Evolutionary conservation across 2,888 invertebrate genomes (phyloP).

Genomic region (Chesias legatella): DNA sequence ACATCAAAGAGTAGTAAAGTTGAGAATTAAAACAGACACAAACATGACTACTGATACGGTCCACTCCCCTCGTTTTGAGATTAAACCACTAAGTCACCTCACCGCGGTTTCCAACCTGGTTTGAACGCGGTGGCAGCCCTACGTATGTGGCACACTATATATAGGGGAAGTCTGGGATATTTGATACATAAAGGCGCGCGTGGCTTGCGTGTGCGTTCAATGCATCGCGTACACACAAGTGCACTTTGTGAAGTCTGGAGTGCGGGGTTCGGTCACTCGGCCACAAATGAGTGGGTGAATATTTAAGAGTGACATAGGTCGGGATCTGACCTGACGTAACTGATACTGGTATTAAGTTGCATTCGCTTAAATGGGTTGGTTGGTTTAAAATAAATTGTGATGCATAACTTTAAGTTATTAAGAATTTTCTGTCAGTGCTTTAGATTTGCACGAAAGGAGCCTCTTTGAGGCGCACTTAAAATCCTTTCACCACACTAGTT

Average conservation of each 20-base stretch:
- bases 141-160: conserved; percentile 15
- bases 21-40: background rate
- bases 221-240: conserved; percentile 22
- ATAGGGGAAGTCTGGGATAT: conserved; percentile 46
- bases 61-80: conserved; percentile 9
- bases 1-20: too few species aligned
- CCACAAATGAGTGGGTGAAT: conserved; percentile 40
- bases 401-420: too few species aligned
- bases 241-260: conserved; percentile 34
- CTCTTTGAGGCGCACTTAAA: too few species aligned
- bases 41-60: conserved; percentile 1
- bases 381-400: too few species aligned
- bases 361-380: too few species aligned
- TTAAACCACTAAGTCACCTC: conserved; percentile 17
- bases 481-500: too few species aligned
- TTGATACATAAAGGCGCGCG: conserved; percentile 49
- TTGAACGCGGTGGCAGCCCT: conserved; percentile 42
- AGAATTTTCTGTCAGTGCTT: too few species aligned
- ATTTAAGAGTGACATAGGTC: conserved; percentile 56
- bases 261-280: conserved; percentile 49
- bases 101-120: background rate
- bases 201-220: conserved; percentile 39
- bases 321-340: conserved; percentile 31
- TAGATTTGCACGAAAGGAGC: too few species aligned
- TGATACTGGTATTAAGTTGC: conserved; percentile 12